Conservation (phyloP, 2,888 invertebrate genomes). For the Ichneumoninae sp. region DNA sequence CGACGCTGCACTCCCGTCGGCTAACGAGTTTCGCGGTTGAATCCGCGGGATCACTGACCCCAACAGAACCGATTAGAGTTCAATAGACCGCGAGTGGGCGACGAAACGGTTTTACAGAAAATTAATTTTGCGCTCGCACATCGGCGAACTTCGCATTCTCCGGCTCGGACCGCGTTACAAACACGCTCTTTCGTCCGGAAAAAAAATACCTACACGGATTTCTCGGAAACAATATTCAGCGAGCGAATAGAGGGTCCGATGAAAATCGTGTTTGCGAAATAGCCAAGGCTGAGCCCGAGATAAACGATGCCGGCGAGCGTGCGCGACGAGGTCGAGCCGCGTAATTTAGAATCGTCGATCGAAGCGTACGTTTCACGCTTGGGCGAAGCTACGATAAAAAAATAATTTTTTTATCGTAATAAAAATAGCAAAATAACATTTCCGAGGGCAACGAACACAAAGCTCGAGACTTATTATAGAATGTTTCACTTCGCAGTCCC, state of each 20-base stretch:
- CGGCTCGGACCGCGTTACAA: neutral
- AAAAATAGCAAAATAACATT: neutral
- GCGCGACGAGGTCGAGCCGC: slow-evolving; percentile 1
- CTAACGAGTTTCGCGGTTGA: neutral
- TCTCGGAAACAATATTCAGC: slow-evolving; percentile 10
- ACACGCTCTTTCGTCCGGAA: neutral
- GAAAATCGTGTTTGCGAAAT: neutral
- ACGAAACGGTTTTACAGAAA: neutral
- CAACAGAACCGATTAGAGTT: neutral
- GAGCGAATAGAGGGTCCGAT: neutral
- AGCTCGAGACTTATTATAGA: neutral
- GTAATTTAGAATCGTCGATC: neutral
- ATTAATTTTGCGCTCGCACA: neutral
- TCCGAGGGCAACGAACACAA: slow-evolving; percentile 11
- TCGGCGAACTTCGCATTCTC: neutral
- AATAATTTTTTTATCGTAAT: neutral
- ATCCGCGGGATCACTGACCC: neutral
- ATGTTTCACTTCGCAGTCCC: neutral
- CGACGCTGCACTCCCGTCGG: neutral
- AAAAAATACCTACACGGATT: neutral
- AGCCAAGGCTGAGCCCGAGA: neutral
- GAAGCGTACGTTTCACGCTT: neutral
- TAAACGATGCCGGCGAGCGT: neutral
- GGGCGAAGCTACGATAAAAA: neutral
- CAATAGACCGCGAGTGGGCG: slow-evolving; percentile 1